These are phyloP conservation scores for Leptura quadrifasciata DNA, from an alignment of 2,888 invertebrate species.

Conservation along the genomic window DNA sequence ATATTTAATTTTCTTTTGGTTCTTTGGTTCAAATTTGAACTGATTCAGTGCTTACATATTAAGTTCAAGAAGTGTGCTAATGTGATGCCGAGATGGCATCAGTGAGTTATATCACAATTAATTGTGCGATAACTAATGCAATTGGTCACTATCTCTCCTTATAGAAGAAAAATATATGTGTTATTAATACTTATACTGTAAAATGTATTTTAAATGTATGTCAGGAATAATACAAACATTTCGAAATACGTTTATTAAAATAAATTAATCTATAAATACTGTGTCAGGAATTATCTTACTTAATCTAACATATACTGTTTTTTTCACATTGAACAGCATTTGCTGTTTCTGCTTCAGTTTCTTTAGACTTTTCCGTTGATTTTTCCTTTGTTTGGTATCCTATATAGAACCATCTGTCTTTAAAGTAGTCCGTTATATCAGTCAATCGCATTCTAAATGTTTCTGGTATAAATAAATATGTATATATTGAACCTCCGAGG, in stretches of 20 bases:
- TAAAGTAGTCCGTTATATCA: constrained; percentile 75
- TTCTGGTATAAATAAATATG: constrained; percentile 74
- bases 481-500: constrained; percentile 71
- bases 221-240: background rate
- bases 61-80: too few species aligned
- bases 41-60: too few species aligned
- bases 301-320: background rate
- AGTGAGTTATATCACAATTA: too few species aligned
- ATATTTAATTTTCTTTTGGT: too few species aligned
- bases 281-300: background rate
- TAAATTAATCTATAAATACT: constrained; percentile 11
- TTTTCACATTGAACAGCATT: background rate
- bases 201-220: too few species aligned
- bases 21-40: too few species aligned
- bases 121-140: too few species aligned
- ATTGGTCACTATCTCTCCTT: too few species aligned
- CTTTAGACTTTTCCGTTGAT: constrained; percentile 6
- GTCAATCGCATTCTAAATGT: constrained; percentile 74
- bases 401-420: constrained; percentile 68
- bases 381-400: constrained; percentile 50
- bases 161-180: too few species aligned
- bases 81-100: too few species aligned
- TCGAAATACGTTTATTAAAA: constrained; percentile 15
- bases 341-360: background rate
- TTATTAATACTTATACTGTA: too few species aligned